Percentiles rank a stretch among this genome's conserved stretches.
These are phyloP conservation scores for Harlomillsia oculata DNA, from an alignment of 1,140 invertebrate genomes.

Conservation along the genomic window DNA sequence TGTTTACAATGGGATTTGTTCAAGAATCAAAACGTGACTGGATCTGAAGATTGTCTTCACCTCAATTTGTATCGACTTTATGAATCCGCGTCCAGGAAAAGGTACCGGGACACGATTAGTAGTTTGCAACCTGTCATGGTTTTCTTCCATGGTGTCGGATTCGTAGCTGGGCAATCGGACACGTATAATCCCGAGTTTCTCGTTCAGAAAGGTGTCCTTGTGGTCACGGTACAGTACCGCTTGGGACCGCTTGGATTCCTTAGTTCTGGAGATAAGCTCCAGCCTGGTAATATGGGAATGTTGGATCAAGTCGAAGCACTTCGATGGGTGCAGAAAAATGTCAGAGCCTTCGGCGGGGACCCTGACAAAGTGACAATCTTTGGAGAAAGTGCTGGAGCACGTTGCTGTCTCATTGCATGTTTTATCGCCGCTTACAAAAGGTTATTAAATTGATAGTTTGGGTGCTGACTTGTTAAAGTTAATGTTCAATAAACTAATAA, in stretches of 20 bases:
- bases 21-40: slow-evolving; percentile 20
- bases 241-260: slow-evolving; percentile 28
- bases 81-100: not conserved
- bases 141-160: slow-evolving; percentile 22
- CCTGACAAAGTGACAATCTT: slow-evolving; percentile 41
- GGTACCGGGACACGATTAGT: not conserved
- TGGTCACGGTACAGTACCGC: slow-evolving; percentile 29
- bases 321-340: slow-evolving; percentile 43
- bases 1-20: slow-evolving; percentile 32
- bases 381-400: slow-evolving; percentile 47
- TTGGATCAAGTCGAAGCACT: slow-evolving; percentile 44
- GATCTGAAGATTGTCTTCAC: slow-evolving; percentile 33
- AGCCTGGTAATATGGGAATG: slow-evolving; percentile 41
- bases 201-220: slow-evolving; percentile 29
- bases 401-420: slow-evolving; percentile 85
- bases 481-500: too few relatives aligned
- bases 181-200: slow-evolving; percentile 31
- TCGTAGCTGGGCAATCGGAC: slow-evolving; percentile 25
- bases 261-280: slow-evolving; percentile 16
- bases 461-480: too few relatives aligned
- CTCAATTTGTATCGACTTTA: slow-evolving; percentile 23
- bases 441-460: too few relatives aligned
- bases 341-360: slow-evolving; percentile 42
- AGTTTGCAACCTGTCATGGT: slow-evolving; percentile 16
- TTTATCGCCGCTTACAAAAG: slow-evolving; percentile 62